Evolutionary conservation across 2,888 invertebrate species (phyloP).

Genomic region (Caenorhabditis wallacei): DNA sequence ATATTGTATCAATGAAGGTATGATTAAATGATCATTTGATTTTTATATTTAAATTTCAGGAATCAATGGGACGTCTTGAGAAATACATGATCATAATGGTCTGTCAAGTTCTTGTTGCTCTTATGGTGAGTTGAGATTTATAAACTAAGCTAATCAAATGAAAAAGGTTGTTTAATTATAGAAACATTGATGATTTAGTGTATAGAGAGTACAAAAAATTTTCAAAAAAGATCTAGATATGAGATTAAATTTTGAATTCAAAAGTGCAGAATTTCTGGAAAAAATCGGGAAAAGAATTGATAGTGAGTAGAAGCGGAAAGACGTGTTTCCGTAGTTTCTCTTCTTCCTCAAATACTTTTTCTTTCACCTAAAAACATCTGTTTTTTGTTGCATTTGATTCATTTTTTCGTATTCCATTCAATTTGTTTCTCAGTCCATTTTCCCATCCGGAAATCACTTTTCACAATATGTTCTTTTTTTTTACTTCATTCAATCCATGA

Average conservation of each 20-base stretch:
- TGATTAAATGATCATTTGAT: neutral
- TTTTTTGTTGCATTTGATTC: slow-evolving; percentile 25
- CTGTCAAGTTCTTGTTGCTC: slow-evolving; percentile 69
- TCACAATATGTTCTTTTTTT: slow-evolving; percentile 12
- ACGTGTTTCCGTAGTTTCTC: slow-evolving; percentile 33
- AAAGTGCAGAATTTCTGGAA: neutral
- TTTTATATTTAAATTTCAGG: slow-evolving; percentile 36
- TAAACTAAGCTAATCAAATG: neutral
- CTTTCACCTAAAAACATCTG: slow-evolving; percentile 45
- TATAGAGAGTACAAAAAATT: neutral
- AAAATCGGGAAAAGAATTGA: neutral
- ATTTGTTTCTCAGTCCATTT: too few species aligned
- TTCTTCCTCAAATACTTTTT: slow-evolving; percentile 29
- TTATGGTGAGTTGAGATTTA: slow-evolving; percentile 63
- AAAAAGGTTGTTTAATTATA: neutral
- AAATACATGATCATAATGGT: slow-evolving; percentile 76
- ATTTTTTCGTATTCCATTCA: neutral
- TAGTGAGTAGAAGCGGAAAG: slow-evolving; percentile 27
- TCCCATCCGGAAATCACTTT: slow-evolving; percentile 15
- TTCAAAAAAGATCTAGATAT: neutral
- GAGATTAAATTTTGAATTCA: neutral
- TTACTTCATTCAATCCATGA: slow-evolving; percentile 5
- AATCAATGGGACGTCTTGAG: slow-evolving; percentile 72
- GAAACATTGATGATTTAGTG: neutral
- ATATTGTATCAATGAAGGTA: slow-evolving; percentile 72